Base-by-base conservation (phyloP, 1,140 invertebrate genomes). In the Diabrotica virgifera region DNA sequence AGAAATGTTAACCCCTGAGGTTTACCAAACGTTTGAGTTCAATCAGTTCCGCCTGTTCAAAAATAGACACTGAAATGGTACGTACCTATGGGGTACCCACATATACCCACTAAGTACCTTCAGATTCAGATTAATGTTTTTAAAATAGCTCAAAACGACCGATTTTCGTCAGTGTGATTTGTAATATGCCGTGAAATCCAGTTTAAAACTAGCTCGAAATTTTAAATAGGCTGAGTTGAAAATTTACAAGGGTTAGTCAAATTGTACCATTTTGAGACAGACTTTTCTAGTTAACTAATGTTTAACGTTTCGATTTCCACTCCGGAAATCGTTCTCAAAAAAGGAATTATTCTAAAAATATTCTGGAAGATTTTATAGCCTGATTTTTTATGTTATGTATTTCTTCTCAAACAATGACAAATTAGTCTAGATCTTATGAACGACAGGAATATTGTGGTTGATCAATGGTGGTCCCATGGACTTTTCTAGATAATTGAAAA, bases 131-230 rank as follows among this genome's bases (percentile, higher is more conserved):
- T 24, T 61, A 52, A 61, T 61, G 59, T 35, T 61, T 61, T 52
- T 61, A 61, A 61, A 61, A 61, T 52, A 61, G n/a, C 59, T 52
- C 6, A 61, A 52, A 61, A 61, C 46, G 40, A 61, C 59, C 52
- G 36, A 61, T 61, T 55, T 50, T 52, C 55, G 14, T 56, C 36
- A 68, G 57, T 63, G 65, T 66, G 54, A 66, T 36, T 58, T 40
- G 52, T 63, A 67, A 67, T 67, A 38, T 59, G 46, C 65, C 65
- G 52, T 67, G 65, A 67, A 63, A 67, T 63, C 11, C 52, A 24
- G 24, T 50, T 59, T 37, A 36, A n/a, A 14, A n/a, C 11, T 46
- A 59, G 12, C 40, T 61, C 38, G 37, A 50, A 52, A 38, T 11
- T 11, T 51, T 2, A 10, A 12, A 11, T 51, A 10, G 46, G 1